These are phyloP conservation scores for Cephus spinipes DNA, from an alignment of 2,888 invertebrate species.

Conservation along the genomic window DNA sequence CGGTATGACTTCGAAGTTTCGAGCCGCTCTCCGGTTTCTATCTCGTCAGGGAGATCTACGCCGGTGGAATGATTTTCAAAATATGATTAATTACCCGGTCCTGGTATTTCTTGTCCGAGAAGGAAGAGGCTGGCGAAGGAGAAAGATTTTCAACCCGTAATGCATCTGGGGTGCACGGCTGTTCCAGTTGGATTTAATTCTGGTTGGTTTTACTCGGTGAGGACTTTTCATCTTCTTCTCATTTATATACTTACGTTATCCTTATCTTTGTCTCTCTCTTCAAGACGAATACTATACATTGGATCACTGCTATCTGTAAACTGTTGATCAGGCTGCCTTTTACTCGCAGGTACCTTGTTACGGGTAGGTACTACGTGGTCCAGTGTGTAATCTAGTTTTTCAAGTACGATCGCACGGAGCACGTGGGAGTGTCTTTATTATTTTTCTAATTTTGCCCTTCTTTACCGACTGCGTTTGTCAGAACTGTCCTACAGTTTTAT, in stretches of 20 bases:
- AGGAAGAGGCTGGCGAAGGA: conserved; percentile 7
- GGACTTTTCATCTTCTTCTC: neutral
- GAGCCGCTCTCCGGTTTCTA: conserved; percentile 49
- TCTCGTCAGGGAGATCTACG: conserved; percentile 62
- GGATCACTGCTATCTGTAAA: neutral
- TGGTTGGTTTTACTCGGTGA: neutral
- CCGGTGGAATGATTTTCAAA: conserved; percentile 65
- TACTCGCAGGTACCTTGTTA: neutral
- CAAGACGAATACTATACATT: neutral
- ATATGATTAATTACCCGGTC: conserved; percentile 48
- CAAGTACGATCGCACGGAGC: too few relatives aligned
- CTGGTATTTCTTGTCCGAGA: conserved; percentile 23
- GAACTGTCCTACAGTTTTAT: neutral
- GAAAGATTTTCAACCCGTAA: neutral
- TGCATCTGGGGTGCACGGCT: neutral
- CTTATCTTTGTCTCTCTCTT: neutral
- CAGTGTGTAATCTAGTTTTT: too few relatives aligned
- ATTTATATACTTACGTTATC: neutral
- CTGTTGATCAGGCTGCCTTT: neutral
- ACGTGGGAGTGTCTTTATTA: neutral
- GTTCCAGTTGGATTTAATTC: neutral
- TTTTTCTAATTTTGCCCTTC: neutral
- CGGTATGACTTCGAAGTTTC: conserved; percentile 60
- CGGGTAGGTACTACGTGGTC: neutral
- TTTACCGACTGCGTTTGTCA: neutral